A percentile compares a stretch with the other conserved stretches of the same genome.
Evolutionary conservation across 2,888 invertebrate species (phyloP).

Genomic region (Noctua fimbriata): DNA sequence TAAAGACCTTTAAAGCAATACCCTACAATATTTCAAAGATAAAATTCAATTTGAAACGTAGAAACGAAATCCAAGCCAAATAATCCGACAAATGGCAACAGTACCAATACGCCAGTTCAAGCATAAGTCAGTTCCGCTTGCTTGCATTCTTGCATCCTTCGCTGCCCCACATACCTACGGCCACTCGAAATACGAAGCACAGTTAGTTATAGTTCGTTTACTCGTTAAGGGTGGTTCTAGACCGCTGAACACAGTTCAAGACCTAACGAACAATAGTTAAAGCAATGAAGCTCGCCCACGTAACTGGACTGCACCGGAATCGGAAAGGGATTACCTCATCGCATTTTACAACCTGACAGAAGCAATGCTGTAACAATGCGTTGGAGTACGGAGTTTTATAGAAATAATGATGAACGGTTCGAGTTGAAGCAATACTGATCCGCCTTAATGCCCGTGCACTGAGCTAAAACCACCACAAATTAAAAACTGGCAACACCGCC

Average conservation of each 20-base stretch:
- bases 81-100: background rate
- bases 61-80: background rate
- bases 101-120: background rate
- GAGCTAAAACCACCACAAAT: background rate
- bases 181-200: slow-evolving; percentile 13
- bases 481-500: background rate
- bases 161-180: slow-evolving; percentile 29
- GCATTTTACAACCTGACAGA: background rate
- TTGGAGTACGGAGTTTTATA: background rate
- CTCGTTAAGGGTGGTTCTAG: slow-evolving; percentile 31
- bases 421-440: too few species aligned
- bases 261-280: background rate
- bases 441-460: background rate
- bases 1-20: background rate
- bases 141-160: slow-evolving; percentile 48
- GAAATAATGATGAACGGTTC: background rate
- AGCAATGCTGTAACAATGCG: background rate
- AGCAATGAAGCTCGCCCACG: background rate
- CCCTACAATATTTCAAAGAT: background rate
- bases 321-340: background rate
- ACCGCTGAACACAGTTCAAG: background rate
- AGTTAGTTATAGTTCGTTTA: slow-evolving; percentile 57
- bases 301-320: background rate
- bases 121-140: slow-evolving; percentile 24
- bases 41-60: background rate